A percentile compares a stretch with the other conserved stretches of the same genome.
Evolutionary conservation across 2,888 invertebrate species (phyloP).

Genomic region (Tridacna crocea): DNA sequence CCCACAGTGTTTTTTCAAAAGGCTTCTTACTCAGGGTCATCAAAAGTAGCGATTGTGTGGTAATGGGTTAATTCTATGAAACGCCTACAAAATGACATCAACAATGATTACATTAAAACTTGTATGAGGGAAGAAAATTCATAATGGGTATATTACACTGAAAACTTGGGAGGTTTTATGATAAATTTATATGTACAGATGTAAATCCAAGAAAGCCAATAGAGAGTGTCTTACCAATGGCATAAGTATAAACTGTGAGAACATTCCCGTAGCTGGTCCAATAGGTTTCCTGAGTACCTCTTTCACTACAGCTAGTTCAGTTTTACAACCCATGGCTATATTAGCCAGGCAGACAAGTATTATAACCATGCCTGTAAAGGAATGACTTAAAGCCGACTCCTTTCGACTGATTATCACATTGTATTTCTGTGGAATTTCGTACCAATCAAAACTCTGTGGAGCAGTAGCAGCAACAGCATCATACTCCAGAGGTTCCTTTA

Average conservation of each 20-base stretch:
- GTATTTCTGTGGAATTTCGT: slow-evolving; percentile 56
- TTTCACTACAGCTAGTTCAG: slow-evolving; percentile 83
- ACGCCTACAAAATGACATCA: too few relatives aligned
- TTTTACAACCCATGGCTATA: slow-evolving; percentile 85
- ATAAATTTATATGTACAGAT: too few relatives aligned
- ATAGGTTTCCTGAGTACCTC: slow-evolving; percentile 84
- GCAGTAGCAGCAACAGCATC: background rate
- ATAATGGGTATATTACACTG: too few relatives aligned
- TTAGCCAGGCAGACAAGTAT: slow-evolving; percentile 78
- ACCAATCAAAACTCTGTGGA: slow-evolving; percentile 55
- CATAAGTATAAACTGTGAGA: slow-evolving; percentile 86
- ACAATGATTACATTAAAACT: too few relatives aligned
- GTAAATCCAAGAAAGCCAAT: too few relatives aligned
- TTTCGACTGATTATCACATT: slow-evolving; percentile 66
- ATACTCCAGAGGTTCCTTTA: slow-evolving; percentile 21
- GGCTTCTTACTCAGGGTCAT: too few relatives aligned
- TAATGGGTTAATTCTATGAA: too few relatives aligned
- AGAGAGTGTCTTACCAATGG: slow-evolving; percentile 84
- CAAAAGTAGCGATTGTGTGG: too few relatives aligned
- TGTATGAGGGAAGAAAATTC: too few relatives aligned
- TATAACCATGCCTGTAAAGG: slow-evolving; percentile 70
- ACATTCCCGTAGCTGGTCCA: slow-evolving; percentile 85
- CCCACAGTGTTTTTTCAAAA: background rate
- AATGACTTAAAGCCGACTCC: slow-evolving; percentile 63
- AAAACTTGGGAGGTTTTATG: too few relatives aligned